Evolutionary conservation across 2,113 vertebrate species (phyloP), one percentile per base, ranked within the genome.

Genomic region (Paratilapia polleni): DNA sequence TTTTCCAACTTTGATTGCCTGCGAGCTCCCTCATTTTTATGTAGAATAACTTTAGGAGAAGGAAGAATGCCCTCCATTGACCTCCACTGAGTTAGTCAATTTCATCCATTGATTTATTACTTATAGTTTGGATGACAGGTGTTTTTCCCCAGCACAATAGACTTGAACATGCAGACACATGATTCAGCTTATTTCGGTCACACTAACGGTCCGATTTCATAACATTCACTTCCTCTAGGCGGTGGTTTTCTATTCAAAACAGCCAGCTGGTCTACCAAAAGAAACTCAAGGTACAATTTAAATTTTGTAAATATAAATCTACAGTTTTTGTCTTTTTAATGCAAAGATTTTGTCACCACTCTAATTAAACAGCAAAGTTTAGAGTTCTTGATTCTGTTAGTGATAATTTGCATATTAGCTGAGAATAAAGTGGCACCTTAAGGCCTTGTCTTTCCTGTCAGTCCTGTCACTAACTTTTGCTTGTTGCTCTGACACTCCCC

Each of bases 231-330:
- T 31, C 87, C 81, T 88, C 14, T 89, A 99, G 98, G 94, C 97
- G 98, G 92, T 99, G 98, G 98, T 99, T 99, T 95, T 99, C 98
- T 43, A 99, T 99, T 95, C 98, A 99, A 86, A 99, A 98, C 93
- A 99, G 98, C 92, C 98, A 99, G 84, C 95, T 99, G 82, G 98
- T 99, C 83, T 99, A 99, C 94, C 98, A 99, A 94, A 99, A 99
- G 95, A 98, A 98, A 82, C 97, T 99, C 77, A 99, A 99, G 97
- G 98, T 99, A 94, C 11, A 34, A 2, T 58, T 62, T 58, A 14
- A 5, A 60, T 34, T 57, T 57, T 47, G 5, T 58, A 24, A 14
- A 41, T 47, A 4, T 11, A 34, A 73, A 34, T 52, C 47, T 54
- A 54, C 17, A 1, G 0, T 54, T 54, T 73, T 73, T 47, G 26